Base-by-base conservation (phyloP, 2,113 vertebrate genomes). In the Holacanthus passer region DNA sequence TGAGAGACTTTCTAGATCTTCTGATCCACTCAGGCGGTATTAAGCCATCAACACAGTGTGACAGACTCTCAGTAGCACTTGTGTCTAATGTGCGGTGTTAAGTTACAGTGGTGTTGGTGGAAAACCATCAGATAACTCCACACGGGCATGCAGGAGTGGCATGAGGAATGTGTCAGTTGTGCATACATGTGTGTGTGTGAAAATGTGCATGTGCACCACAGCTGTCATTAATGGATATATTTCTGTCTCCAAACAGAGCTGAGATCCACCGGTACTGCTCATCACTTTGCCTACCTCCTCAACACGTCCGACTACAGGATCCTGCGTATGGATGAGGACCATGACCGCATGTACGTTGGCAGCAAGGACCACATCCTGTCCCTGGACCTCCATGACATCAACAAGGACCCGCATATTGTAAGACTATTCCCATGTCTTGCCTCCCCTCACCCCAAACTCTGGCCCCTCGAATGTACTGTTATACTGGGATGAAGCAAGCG, bases 361-460 rank as follows among this genome's bases (percentile, higher is more conserved):
- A 98, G 97, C 96, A 99, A 99, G 94, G 98, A 99, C 93, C 97
- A 98, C 16, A 95, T 99, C 90, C 95, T 99, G 70, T 99, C 98
- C 0, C 91, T 99, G 93, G 98, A 99, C 89, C 96, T 99, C n/a
- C 98, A 99, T 0, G 97, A 99, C 94, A 98, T 99, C 96, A 99
- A 99, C 95, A 96, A 96, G 24, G 97, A 98, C 73, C 98, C 98
- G 16, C 96, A 98, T 85, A 99, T 99, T 0, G 98, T 99, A 97
- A 98, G 96, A 83, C n/a, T 12, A 63, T 70, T 79, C 39, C 67
- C 77, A 81, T 56, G 14, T 39, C 22, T 58, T 1, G 11, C 24
- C 50, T 56, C 32, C 39, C 11, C 14, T 70, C 9, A 14, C 27
- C 35, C 22, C 7, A 58, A 53, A 27, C 24, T 27, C 19, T 53